phyloP scores from a whole-genome alignment of 92 coral and sea anemone genomes.

The Actinernus sp. region DNA sequence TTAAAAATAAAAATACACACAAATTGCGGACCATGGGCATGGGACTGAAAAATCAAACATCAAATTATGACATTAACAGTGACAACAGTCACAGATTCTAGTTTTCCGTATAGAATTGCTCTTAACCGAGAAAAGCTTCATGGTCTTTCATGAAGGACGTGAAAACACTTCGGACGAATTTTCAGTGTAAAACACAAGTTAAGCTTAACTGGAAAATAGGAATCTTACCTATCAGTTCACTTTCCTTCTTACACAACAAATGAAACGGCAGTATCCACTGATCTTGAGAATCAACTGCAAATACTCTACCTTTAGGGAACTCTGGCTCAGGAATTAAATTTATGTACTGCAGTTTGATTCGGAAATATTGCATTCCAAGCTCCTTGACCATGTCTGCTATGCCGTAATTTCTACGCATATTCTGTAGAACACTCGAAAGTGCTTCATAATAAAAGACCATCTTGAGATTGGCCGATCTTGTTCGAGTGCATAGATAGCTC shows the following conservation, averaged over 20 bases:
- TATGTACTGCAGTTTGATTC: slow-evolving; percentile 38
- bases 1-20: too few relatives aligned
- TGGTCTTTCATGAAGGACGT: too few relatives aligned
- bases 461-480: slow-evolving; percentile 31
- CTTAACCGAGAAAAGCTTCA: too few relatives aligned
- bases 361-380: slow-evolving; percentile 28
- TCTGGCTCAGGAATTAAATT: slow-evolving; percentile 41
- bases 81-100: too few relatives aligned
- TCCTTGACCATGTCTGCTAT: slow-evolving; percentile 35
- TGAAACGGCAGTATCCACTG: slow-evolving; percentile 28
- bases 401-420: slow-evolving; percentile 38
- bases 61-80: too few relatives aligned
- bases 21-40: too few relatives aligned
- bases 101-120: too few relatives aligned
- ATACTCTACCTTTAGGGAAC: slow-evolving; percentile 36
- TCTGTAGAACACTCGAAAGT: slow-evolving; percentile 36
- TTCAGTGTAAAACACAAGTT: slow-evolving; percentile 14
- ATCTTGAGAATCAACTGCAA: slow-evolving; percentile 33
- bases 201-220: slow-evolving; percentile 31
- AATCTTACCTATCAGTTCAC: slow-evolving; percentile 25
- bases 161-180: slow-evolving; percentile 21
- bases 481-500: slow-evolving; percentile 33
- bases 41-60: too few relatives aligned
- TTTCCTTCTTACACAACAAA: too few relatives aligned
- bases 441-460: slow-evolving; percentile 39